These are phyloP conservation scores for Caenorhabditis inopinata DNA, from an alignment of 1,140 invertebrate genomes.

Conservation along the genomic window DNA sequence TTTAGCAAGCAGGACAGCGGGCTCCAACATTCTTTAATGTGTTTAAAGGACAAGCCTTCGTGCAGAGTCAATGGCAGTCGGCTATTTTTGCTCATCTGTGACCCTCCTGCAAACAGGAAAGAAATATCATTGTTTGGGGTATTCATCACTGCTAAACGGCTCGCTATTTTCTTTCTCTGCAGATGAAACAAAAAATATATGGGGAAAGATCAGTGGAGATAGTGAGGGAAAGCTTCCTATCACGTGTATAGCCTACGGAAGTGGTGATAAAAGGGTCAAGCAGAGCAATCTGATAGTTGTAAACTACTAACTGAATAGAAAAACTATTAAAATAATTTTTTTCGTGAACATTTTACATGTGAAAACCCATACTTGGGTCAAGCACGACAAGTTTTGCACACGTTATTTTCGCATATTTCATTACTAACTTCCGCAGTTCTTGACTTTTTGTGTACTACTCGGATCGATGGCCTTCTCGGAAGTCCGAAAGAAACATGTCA, in stretches of 20 bases:
- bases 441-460: no score
- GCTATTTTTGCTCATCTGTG: not conserved
- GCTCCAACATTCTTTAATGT: not conserved
- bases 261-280: not conserved
- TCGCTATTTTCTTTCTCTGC: not conserved
- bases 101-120: not conserved
- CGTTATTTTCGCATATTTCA: no score
- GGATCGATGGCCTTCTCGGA: no score
- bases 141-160: not conserved
- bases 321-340: no score
- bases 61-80: not conserved
- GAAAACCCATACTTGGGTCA: no score
- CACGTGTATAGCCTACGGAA: not conserved
- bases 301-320: not conserved
- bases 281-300: not conserved
- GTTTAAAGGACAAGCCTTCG: not conserved
- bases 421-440: no score
- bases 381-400: no score
- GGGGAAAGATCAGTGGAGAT: not conserved
- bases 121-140: constrained; percentile 1
- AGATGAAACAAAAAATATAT: not conserved
- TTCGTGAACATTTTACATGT: no score
- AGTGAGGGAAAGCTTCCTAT: not conserved
- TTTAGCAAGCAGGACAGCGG: not conserved
- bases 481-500: no score